Conservation (phyloP, 1,140 invertebrate species). For the Hermatobates lingyangjiaoensis region DNA sequence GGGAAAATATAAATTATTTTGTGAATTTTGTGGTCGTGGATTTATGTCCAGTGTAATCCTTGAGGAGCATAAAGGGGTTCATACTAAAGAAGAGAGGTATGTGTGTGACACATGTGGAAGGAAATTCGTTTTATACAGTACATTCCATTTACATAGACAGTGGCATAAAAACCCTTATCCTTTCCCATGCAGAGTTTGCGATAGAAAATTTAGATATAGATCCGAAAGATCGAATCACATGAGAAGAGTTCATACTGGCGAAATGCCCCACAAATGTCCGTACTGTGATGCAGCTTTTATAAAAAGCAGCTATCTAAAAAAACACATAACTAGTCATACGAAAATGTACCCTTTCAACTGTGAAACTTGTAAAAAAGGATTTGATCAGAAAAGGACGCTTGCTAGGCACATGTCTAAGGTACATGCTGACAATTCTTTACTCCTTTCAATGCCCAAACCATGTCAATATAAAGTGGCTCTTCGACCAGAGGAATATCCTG, state of each 20-base stretch:
- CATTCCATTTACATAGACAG: constrained; percentile 18
- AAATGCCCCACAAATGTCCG: constrained; percentile 13
- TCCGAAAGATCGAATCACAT: constrained; percentile 11
- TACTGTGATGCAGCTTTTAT: constrained; percentile 10
- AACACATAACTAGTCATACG: constrained; percentile 13
- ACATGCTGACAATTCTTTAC: constrained; percentile 6
- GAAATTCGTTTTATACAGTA: constrained; percentile 15
- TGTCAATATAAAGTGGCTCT: constrained; percentile 14
- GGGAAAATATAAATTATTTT: constrained; percentile 16
- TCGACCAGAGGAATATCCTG: constrained; percentile 7
- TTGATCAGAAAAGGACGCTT: constrained; percentile 8
- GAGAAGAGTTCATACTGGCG: constrained; percentile 11
- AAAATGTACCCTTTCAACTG: constrained; percentile 10
- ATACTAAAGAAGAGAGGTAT: constrained; percentile 17
- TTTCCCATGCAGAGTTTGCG: constrained; percentile 19
- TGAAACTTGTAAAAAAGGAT: constrained; percentile 11
- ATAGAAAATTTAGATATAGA: constrained; percentile 14
- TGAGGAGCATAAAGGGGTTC: constrained; percentile 15
- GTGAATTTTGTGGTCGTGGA: constrained; percentile 16
- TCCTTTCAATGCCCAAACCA: background rate
- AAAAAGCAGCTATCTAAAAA: constrained; percentile 10
- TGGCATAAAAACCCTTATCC: constrained; percentile 19
- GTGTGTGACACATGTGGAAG: constrained; percentile 17
- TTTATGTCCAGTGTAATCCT: constrained; percentile 15
- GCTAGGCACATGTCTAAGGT: constrained; percentile 9